phyloP scores from a whole-genome alignment of 1,140 invertebrate genomes.

The Plectus sambesii region DNA sequence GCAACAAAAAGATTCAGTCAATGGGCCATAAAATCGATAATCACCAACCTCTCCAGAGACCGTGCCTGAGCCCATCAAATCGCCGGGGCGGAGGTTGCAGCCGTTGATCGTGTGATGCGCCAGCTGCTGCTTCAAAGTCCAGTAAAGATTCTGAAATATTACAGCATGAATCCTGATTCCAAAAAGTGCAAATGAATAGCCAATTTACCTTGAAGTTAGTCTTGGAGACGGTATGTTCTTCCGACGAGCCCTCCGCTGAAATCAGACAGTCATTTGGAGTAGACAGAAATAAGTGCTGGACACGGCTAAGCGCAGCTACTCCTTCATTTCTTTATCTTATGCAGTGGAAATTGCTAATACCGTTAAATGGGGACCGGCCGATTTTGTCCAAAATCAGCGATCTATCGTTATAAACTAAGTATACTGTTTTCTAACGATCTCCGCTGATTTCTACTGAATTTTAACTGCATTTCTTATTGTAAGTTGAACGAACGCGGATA shows the following conservation, averaged over 20 bases:
- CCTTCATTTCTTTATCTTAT: too few species aligned
- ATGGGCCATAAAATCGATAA: constrained; percentile 54
- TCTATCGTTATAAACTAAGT: too few species aligned
- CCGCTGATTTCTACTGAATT: too few species aligned
- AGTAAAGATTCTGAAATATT: constrained; percentile 64
- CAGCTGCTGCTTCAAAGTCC: constrained; percentile 91
- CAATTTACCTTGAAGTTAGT: constrained; percentile 44
- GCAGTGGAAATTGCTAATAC: too few species aligned
- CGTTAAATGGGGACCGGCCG: too few species aligned
- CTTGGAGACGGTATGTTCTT: constrained; percentile 29
- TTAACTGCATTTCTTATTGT: too few species aligned
- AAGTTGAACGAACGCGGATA: too few species aligned
- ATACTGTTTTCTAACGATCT: too few species aligned
- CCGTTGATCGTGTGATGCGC: constrained; percentile 91
- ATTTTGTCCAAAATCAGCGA: too few species aligned
- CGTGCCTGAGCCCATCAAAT: constrained; percentile 81
- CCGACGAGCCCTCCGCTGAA: constrained; percentile 18
- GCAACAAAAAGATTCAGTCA: neutral
- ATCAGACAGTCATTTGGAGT: too few species aligned
- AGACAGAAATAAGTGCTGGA: too few species aligned
- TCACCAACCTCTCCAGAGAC: constrained; percentile 79
- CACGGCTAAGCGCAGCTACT: too few species aligned
- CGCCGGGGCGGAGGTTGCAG: constrained; percentile 84
- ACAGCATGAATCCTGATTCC: neutral
- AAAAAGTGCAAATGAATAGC: neutral